Percentiles rank a stretch among this genome's conserved stretches.
phyloP scores from a whole-genome alignment of 2,797 vertebrate genomes.

The Alosa sapidissima region DNA sequence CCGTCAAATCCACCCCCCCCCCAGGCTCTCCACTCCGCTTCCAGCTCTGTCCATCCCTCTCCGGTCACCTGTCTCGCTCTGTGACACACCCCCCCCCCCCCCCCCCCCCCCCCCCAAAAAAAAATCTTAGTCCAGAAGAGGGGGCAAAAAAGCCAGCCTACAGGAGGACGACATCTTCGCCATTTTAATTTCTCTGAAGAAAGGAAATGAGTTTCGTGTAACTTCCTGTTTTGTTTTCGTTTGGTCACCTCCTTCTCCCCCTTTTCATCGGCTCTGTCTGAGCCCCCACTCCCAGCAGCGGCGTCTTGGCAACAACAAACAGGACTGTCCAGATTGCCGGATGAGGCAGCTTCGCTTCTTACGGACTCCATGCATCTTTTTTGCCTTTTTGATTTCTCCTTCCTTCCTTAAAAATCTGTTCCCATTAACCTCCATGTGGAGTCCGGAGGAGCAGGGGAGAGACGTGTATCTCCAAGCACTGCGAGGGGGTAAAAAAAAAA shows the following conservation, averaged over 20 bases:
- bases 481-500: slow-evolving; percentile 57
- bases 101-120: slow-evolving; percentile 37
- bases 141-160: slow-evolving; percentile 40
- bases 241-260: slow-evolving; percentile 49
- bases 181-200: slow-evolving; percentile 35
- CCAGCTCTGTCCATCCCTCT: slow-evolving; percentile 20
- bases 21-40: slow-evolving; percentile 32
- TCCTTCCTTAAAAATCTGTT: slow-evolving; percentile 40
- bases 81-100: slow-evolving; percentile 36
- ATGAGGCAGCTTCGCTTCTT: slow-evolving; percentile 77
- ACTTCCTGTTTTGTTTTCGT: slow-evolving; percentile 29
- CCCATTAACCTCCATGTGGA: slow-evolving; percentile 40
- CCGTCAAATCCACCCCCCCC: slow-evolving; percentile 24
- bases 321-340: slow-evolving; percentile 66
- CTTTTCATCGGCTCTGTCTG: slow-evolving; percentile 32
- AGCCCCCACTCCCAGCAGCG: slow-evolving; percentile 32
- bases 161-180: slow-evolving; percentile 39
- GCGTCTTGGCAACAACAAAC: slow-evolving; percentile 50
- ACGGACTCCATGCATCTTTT: slow-evolving; percentile 67
- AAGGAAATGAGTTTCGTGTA: not conserved
- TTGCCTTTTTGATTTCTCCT: slow-evolving; percentile 49
- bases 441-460: slow-evolving; percentile 39
- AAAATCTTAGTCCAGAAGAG: slow-evolving; percentile 41
- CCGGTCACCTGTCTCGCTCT: not conserved
- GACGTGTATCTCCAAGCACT: slow-evolving; percentile 72